Evolutionary conservation across 2,888 invertebrate species (phyloP).

Genomic region (Drosophila prostipennis): DNA sequence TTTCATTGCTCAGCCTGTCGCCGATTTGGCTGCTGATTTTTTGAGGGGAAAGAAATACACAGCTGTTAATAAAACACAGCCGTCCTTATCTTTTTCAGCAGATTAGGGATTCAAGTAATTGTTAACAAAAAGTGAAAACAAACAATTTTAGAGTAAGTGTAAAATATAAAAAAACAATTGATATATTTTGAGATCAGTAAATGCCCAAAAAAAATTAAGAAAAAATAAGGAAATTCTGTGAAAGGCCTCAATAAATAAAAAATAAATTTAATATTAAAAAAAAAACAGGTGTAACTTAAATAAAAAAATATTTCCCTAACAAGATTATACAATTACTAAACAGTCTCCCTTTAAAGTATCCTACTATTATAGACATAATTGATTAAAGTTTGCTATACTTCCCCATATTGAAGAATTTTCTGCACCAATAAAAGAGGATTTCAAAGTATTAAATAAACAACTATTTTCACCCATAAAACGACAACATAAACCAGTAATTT

Average conservation of each 20-base stretch:
- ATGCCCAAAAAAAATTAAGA: too few species aligned
- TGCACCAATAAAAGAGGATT: background rate
- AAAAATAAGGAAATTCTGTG: too few species aligned
- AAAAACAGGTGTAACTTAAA: too few species aligned
- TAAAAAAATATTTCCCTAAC: too few species aligned
- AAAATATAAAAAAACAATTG: too few species aligned
- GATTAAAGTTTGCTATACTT: slow-evolving; percentile 3
- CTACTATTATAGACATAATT: background rate
- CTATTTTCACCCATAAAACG: slow-evolving; percentile 1
- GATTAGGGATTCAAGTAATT: background rate
- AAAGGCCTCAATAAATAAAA: too few species aligned
- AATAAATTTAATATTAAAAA: too few species aligned
- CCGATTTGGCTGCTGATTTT: slow-evolving; percentile 16
- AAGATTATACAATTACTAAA: too few species aligned
- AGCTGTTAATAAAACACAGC: slow-evolving; percentile 3
- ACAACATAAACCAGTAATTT: slow-evolving; percentile 25
- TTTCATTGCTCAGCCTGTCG: slow-evolving; percentile 27
- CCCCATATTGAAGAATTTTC: background rate
- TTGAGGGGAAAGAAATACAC: background rate
- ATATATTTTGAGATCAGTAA: too few species aligned
- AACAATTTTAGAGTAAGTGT: too few species aligned
- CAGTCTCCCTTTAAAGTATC: background rate
- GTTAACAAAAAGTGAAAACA: too few species aligned
- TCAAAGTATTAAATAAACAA: slow-evolving; percentile 1
- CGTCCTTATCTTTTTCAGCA: background rate